Evolutionary conservation across 2,888 invertebrate genomes (phyloP).

Genomic region (Xestia c-nigrum): DNA sequence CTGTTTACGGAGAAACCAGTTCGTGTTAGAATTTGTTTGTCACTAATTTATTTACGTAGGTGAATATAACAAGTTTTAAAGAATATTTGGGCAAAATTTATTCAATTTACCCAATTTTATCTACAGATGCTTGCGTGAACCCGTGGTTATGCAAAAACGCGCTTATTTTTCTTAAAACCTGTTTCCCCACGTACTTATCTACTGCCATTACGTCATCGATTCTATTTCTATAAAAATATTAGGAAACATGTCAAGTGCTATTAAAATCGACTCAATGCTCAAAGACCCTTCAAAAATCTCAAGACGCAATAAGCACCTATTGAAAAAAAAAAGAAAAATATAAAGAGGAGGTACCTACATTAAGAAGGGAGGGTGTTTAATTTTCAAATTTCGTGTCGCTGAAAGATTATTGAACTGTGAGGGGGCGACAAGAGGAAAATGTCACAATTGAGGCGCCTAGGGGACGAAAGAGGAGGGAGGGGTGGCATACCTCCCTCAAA

Average conservation of each 20-base stretch:
- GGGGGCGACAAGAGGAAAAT: conserved; percentile 83
- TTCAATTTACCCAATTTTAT: conserved; percentile 43
- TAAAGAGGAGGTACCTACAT: conserved; percentile 34
- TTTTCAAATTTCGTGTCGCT: conserved; percentile 78
- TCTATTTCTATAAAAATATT: conserved; percentile 40
- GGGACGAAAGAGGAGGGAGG: conserved; percentile 54
- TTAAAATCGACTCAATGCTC: conserved; percentile 36
- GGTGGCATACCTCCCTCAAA: conserved; percentile 67
- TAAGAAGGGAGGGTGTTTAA: conserved; percentile 70
- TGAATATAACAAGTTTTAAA: conserved; percentile 27
- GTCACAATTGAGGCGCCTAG: conserved; percentile 82
- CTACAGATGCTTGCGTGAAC: conserved; percentile 28
- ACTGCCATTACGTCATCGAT: conserved; percentile 35
- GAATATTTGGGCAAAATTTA: conserved; percentile 32
- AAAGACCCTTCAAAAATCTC: conserved; percentile 40
- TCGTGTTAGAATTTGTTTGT: conserved; percentile 34
- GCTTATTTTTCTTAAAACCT: conserved; percentile 35
- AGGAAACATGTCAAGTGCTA: conserved; percentile 25
- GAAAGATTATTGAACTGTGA: conserved; percentile 83
- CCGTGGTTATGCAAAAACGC: conserved; percentile 41
- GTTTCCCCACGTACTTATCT: conserved; percentile 32
- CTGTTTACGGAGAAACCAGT: conserved; percentile 24
- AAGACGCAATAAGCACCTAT: conserved; percentile 40
- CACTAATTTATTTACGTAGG: conserved; percentile 41
- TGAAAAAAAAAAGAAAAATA: conserved; percentile 39